These are phyloP conservation scores for Ormyrus nitidulus DNA, from an alignment of 2,888 invertebrate species.

Conservation along the genomic window DNA sequence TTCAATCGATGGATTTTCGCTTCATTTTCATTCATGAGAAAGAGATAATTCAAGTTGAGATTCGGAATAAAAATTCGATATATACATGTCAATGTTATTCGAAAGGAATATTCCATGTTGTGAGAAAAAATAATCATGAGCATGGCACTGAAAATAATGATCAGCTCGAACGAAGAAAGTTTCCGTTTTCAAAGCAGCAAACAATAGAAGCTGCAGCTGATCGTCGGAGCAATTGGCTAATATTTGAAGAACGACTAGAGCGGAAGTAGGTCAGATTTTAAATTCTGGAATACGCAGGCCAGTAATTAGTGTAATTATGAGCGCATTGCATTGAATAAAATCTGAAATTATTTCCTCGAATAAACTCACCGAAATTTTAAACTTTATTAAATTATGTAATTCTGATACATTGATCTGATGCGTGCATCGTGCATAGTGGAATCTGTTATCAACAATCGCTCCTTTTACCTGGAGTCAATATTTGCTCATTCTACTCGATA, in stretches of 20 bases:
- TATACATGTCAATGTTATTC: conserved; percentile 8
- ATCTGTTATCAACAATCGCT: too few species aligned
- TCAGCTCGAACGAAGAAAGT: neutral
- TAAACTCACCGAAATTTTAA: neutral
- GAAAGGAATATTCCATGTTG: conserved; percentile 28
- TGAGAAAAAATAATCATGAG: conserved; percentile 2
- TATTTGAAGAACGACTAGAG: neutral
- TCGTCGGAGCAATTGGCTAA: conserved; percentile 8
- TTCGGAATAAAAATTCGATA: conserved; percentile 3
- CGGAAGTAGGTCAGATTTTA: conserved; percentile 14
- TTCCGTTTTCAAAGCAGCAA: neutral
- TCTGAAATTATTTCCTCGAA: neutral
- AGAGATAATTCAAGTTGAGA: neutral
- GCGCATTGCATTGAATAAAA: neutral
- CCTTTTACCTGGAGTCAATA: too few species aligned
- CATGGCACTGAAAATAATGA: conserved; percentile 2
- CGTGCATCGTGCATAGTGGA: too few species aligned
- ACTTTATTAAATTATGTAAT: too few species aligned
- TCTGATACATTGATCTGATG: too few species aligned
- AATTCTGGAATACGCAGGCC: conserved; percentile 1
- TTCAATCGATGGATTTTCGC: too few species aligned
- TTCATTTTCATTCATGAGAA: neutral
- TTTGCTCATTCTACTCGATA: too few species aligned
- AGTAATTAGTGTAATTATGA: neutral
- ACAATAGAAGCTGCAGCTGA: neutral